A percentile compares a stretch with the other conserved stretches of the same genome.
Evolutionary conservation across 2,888 invertebrate species (phyloP).

Genomic region (Elegia similella): DNA sequence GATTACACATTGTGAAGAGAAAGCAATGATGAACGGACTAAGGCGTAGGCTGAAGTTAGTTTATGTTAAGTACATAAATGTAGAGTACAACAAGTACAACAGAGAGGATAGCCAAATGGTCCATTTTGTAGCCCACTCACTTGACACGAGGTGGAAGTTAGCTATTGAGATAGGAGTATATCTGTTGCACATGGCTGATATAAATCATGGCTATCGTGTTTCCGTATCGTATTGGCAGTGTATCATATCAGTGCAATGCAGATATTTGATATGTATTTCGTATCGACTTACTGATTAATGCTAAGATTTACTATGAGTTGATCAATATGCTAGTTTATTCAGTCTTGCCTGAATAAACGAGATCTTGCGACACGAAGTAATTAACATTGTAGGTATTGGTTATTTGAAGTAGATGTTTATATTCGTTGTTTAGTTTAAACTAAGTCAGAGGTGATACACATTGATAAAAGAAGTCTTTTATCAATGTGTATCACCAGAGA

Average conservation of each 20-base stretch:
- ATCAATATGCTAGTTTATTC: neutral
- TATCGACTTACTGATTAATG: neutral
- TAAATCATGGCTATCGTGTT: slow-evolving; percentile 14
- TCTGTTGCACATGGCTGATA: slow-evolving; percentile 11
- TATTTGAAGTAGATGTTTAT: too few species aligned
- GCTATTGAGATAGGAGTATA: slow-evolving; percentile 1
- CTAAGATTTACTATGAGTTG: neutral
- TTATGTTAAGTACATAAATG: too few species aligned
- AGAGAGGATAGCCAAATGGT: neutral
- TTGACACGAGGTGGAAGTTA: neutral
- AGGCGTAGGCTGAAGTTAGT: too few species aligned
- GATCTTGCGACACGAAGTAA: neutral
- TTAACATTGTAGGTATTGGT: too few species aligned
- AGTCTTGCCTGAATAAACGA: neutral
- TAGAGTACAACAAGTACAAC: neutral
- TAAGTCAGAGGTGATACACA: too few species aligned
- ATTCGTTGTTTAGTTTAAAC: too few species aligned
- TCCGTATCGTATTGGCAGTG: slow-evolving; percentile 16
- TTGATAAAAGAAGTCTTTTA: too few species aligned
- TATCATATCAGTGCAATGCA: slow-evolving; percentile 15
- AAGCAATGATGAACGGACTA: too few species aligned
- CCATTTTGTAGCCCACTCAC: slow-evolving; percentile 10
- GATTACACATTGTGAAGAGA: too few species aligned
- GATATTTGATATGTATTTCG: slow-evolving; percentile 10
- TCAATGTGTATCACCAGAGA: too few species aligned